phyloP scores from a whole-genome alignment of 2,797 vertebrate genomes.

The Vireo griseus region DNA sequence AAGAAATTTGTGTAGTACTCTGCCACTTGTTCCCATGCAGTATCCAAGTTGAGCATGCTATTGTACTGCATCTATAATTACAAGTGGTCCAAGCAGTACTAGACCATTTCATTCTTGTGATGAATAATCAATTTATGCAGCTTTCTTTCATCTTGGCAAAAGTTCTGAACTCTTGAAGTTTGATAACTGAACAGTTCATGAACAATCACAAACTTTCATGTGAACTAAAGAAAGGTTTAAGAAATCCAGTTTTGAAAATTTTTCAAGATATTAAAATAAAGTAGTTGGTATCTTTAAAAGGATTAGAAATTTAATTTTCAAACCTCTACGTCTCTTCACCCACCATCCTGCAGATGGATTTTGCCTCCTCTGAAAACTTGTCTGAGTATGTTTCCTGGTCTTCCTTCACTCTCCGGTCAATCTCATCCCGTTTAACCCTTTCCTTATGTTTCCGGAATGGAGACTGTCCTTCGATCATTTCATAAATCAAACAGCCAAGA shows the following conservation, averaged over 20 bases:
- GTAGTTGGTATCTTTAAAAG: neutral
- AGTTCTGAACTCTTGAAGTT: neutral
- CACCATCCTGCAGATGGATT: slow-evolving; percentile 91
- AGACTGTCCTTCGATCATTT: slow-evolving; percentile 92
- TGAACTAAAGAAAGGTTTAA: neutral
- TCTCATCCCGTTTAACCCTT: slow-evolving; percentile 85
- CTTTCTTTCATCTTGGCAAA: neutral
- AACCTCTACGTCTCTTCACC: slow-evolving; percentile 51
- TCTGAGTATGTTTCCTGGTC: slow-evolving; percentile 85
- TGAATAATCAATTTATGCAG: neutral
- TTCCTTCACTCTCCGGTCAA: slow-evolving; percentile 85
- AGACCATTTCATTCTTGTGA: neutral
- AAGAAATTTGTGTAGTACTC: neutral
- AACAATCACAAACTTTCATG: neutral
- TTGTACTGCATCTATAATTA: neutral
- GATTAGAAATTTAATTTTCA: slow-evolving; percentile 36
- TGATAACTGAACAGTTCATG: neutral
- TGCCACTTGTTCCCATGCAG: neutral
- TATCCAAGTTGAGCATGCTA: neutral
- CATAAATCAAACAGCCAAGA: slow-evolving; percentile 89
- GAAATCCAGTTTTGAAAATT: neutral
- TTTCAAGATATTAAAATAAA: neutral
- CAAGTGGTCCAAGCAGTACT: neutral
- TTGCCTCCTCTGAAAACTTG: slow-evolving; percentile 86
- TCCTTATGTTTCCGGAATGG: slow-evolving; percentile 89